Evolutionary conservation across 2,888 invertebrate genomes (phyloP).

Genomic region (Petrophora chlorosata): DNA sequence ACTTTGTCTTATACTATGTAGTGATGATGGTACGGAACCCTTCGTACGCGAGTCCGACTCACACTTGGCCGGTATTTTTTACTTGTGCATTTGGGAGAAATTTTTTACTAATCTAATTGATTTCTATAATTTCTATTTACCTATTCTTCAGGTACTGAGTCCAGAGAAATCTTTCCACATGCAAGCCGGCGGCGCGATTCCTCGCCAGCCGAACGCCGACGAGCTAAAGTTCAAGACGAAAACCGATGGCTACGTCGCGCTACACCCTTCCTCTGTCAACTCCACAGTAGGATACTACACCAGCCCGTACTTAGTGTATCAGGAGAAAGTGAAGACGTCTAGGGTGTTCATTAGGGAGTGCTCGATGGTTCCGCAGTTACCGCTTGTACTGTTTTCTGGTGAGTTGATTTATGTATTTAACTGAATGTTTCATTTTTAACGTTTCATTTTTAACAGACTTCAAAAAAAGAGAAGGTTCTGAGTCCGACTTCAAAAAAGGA

Average conservation of each 20-base stretch:
- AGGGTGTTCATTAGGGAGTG: conserved; percentile 91
- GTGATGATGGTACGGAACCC: too few relatives aligned
- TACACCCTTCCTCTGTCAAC: conserved; percentile 92
- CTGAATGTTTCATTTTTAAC: too few relatives aligned
- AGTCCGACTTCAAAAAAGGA: too few relatives aligned
- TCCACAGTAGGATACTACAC: conserved; percentile 85
- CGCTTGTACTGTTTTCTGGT: conserved; percentile 87
- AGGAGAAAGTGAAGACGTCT: conserved; percentile 92
- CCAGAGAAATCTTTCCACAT: conserved; percentile 90
- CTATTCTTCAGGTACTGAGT: conserved; percentile 85
- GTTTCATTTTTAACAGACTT: too few relatives aligned
- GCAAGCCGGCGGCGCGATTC: conserved; percentile 89
- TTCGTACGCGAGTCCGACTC: too few relatives aligned
- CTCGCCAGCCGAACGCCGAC: conserved; percentile 87
- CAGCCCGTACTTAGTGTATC: conserved; percentile 91
- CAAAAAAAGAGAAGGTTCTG: too few relatives aligned
- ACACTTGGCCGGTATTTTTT: too few relatives aligned
- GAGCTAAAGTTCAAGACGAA: conserved; percentile 90
- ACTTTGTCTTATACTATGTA: too few relatives aligned
- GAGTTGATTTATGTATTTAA: conserved; percentile 23
- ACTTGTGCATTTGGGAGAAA: too few relatives aligned
- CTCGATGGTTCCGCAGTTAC: conserved; percentile 90
- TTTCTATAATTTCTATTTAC: neutral
- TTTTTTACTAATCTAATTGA: too few relatives aligned
- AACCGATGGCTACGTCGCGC: conserved; percentile 87